Base-by-base conservation (phyloP, 2,888 invertebrate genomes). In the Galerucella calmariensis region DNA sequence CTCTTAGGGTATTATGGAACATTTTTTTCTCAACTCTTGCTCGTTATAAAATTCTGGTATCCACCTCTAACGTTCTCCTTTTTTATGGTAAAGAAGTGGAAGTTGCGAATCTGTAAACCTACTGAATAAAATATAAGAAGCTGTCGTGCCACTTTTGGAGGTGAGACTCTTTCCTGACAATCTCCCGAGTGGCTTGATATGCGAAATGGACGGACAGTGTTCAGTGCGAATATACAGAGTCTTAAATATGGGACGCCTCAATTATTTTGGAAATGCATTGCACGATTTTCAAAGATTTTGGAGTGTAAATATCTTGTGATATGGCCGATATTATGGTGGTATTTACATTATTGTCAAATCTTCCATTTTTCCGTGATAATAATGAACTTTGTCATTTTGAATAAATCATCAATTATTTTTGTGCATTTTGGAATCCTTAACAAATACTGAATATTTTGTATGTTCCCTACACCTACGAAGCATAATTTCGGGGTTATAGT, bases 71-170 rank as follows among this genome's bases (percentile, higher is more conserved):
- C 35, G 41, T 41, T 62, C n/a, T 62, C 8, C 12, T 41, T 62
- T 62, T 62, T 35, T 8, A 62, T n/a, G 14, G 35, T 44, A 62
- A 58, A 27, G 59, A 59, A 62, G 62, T 9, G 62, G 35, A 35
- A 44, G 41, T 2, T 62, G 62, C 41, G 41, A 62, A 62, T 41
- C 62, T 62, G 62, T 62, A 35, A 62, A 44, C 41, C 62, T 35
- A 41, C 41, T 62, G 62, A 62, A 62, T 62, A 62, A 62, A 62
- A 62, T 62, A 62, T 62, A 14, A 16, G 41, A 62, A 35, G n/a
- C 16, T 35, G 44, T 14, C 41, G 44, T 41, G 16, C n/a, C 41
- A 41, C 62, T 35, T 41, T 12, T 35, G 8, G 44, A 41, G 16
- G 62, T 62, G 62, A 62, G 62, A 62, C 41, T 62, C 44, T 41